A percentile compares a stretch with the other conserved stretches of the same genome.
Evolutionary conservation across 2,113 vertebrate genomes (phyloP).

Genomic region (Thunnus thynnus): DNA sequence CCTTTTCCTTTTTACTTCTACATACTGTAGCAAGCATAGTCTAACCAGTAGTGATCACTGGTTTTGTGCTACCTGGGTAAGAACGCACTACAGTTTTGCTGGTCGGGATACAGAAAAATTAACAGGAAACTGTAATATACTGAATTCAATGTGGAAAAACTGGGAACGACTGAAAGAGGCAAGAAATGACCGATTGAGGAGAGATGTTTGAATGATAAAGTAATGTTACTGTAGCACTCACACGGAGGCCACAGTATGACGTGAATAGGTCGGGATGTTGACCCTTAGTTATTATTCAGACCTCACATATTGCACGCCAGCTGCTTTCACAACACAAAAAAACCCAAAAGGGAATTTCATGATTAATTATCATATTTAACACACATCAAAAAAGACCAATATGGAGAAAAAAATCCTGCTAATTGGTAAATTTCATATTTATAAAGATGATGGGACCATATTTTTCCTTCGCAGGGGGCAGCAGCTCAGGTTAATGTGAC

Average conservation of each 20-base stretch:
- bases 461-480: not conserved
- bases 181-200: not conserved
- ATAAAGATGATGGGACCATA: not conserved
- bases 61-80: slow-evolving; percentile 16
- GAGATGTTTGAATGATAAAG: slow-evolving; percentile 1
- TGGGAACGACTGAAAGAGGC: not conserved
- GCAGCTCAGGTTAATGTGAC: not conserved
- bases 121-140: not conserved
- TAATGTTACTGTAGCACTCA: not conserved
- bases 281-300: not conserved
- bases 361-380: not conserved
- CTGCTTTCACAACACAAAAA: not conserved
- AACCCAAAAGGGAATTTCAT: not conserved
- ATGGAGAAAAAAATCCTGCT: not conserved
- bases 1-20: no score
- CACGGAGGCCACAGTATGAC: not conserved
- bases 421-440: not conserved
- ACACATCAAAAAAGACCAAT: not conserved
- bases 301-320: not conserved
- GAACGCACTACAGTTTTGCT: not conserved
- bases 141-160: slow-evolving; percentile 29
- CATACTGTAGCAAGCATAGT: no score
- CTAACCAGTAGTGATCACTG: not conserved
- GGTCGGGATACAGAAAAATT: not conserved
- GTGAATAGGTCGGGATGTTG: not conserved